phyloP scores from a whole-genome alignment of 2,113 vertebrate species.

The Hoplias malabaricus region DNA sequence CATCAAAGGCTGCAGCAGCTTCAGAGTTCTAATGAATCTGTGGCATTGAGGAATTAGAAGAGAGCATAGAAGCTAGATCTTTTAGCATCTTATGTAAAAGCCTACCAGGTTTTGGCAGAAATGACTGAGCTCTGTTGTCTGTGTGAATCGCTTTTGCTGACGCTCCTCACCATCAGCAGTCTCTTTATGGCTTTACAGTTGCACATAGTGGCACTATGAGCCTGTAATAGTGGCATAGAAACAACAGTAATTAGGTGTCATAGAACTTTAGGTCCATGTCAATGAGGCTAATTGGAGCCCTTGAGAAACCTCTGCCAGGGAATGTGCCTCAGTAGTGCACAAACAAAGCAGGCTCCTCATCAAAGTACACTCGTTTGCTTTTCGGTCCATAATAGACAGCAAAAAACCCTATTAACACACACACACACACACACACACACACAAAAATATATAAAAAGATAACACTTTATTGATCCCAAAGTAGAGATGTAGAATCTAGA shows the following conservation, averaged over 20 bases:
- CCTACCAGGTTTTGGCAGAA: background rate
- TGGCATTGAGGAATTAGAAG: background rate
- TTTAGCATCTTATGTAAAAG: background rate
- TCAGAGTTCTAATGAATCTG: background rate
- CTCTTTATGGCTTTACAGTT: background rate
- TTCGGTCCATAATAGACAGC: background rate
- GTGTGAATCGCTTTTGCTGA: background rate
- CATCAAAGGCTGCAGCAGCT: background rate
- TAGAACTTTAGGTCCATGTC: constrained; percentile 1
- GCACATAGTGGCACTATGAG: background rate
- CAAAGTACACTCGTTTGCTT: background rate
- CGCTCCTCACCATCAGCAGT: background rate
- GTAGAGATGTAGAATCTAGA: too few species aligned
- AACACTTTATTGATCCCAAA: too few species aligned
- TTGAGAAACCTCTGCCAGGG: background rate
- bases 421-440: too few species aligned
- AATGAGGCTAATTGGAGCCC: background rate
- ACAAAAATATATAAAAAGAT: too few species aligned
- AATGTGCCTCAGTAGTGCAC: background rate
- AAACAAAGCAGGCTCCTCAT: background rate
- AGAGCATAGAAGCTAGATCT: background rate
- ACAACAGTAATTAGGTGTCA: background rate
- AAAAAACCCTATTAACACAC: too few species aligned
- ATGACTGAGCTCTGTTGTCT: background rate
- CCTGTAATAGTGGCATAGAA: background rate